Conservation (phyloP, 2,888 invertebrate genomes). For the Taphrorychus bicolor region DNA sequence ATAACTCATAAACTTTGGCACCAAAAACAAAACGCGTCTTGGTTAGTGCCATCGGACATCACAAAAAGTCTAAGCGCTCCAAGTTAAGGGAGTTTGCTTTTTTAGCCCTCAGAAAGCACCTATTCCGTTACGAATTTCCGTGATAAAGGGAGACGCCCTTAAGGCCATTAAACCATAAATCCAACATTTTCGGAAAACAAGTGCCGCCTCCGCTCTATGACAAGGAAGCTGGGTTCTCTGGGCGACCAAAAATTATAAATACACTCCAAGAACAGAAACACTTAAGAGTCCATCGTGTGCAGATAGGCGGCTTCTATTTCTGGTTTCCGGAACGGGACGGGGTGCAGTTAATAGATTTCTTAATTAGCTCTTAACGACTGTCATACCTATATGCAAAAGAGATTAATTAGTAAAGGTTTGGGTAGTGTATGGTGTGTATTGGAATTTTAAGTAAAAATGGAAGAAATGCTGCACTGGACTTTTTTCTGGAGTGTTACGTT, state of each 20-base stretch:
- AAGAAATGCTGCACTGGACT: too few species aligned
- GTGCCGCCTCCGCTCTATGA: neutral
- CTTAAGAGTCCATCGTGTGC: slow-evolving; percentile 19
- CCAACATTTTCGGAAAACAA: neutral
- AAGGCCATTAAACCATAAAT: slow-evolving; percentile 20
- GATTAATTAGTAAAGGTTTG: too few species aligned
- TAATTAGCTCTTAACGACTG: neutral
- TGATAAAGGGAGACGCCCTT: slow-evolving; percentile 5
- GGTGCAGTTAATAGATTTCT: neutral
- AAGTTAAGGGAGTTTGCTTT: neutral
- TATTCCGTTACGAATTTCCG: neutral
- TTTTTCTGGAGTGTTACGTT: too few species aligned
- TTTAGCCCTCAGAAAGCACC: neutral
- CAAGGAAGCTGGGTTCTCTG: neutral
- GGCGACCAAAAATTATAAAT: slow-evolving; percentile 20
- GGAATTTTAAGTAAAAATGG: too few species aligned
- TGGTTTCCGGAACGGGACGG: neutral
- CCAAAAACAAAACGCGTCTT: neutral
- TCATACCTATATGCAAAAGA: neutral
- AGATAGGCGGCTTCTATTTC: neutral
- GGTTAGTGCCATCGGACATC: too few species aligned
- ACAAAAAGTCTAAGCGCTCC: too few species aligned
- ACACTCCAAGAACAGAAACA: slow-evolving; percentile 25
- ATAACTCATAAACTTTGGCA: neutral
- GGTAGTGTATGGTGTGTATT: too few species aligned